Evolutionary conservation across 2,888 invertebrate genomes (phyloP), one percentile per base, ranked within the genome.

Genomic region (Elgonia sp.): DNA sequence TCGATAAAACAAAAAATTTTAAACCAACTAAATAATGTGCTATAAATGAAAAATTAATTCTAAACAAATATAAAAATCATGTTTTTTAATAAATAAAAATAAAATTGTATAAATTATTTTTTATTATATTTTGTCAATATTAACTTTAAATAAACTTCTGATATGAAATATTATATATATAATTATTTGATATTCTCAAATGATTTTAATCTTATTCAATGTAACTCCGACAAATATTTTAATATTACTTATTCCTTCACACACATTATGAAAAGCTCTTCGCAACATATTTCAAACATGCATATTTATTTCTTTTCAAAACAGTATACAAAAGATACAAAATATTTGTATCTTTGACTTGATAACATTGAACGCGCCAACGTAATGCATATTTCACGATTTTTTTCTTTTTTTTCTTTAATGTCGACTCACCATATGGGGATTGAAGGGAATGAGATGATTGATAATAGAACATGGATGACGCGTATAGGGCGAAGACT

Each of bases 321-420:
- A 37, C n/a, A 62, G 79, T 46, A 29, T 21, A 50, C 65, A 67
- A 77, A 77, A 65, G 77, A 29, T 55, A 40, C 46, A 39, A 55
- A 82, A 73, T 73, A 73, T 82, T 63, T 65, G 73, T 73, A 82
- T 73, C 62, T 77, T 69, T 77, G 72, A 63, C 72, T 77, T 77
- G 77, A 84, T 77, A 77, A 77, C 76, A 77, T 72, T 77, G 63
- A 62, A 72, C 29, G 50, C 29, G 62, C 21, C 55, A 53, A n/a
- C 53, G 84, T 70, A 72, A 77, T 84, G 77, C 63, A 84, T 70
- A 84, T 77, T 84, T 84, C 70, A 76, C 75, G 60, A 73, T 73
- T 55, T 76, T 84, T 84, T 42, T 21, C 21, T 60, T 65, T 72
- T 6, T 20, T n/a, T 79, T 79, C 77, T 84, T 79, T 55, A 67